Conservation (phyloP, 2,113 vertebrate genomes). For the Astatotilapia flaviijosephi region DNA sequence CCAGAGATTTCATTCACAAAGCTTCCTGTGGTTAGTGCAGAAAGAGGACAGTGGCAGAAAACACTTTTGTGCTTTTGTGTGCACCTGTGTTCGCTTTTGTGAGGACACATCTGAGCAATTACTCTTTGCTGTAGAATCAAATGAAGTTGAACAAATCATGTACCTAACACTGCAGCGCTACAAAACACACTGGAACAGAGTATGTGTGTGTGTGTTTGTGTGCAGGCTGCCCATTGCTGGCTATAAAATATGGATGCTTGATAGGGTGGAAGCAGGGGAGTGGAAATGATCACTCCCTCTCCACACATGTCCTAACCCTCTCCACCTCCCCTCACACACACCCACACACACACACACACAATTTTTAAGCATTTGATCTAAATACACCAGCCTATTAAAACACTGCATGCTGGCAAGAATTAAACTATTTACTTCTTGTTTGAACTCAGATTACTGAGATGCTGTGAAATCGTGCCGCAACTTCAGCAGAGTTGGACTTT, state of each 20-base stretch:
- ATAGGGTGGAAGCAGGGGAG: constrained; percentile 32
- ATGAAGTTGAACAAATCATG: constrained; percentile 10
- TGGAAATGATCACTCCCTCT: constrained; percentile 34
- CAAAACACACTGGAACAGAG: neutral
- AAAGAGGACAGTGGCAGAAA: neutral
- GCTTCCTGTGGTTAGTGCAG: neutral
- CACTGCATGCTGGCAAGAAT: neutral
- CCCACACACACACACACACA: neutral
- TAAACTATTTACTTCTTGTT: neutral
- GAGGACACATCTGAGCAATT: constrained; percentile 14
- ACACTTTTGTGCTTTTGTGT: neutral
- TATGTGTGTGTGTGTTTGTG: neutral
- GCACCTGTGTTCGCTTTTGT: neutral
- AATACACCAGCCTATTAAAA: neutral
- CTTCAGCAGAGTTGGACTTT: neutral
- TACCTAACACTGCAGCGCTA: neutral
- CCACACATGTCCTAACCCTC: neutral
- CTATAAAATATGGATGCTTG: constrained; percentile 55
- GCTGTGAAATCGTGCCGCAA: neutral
- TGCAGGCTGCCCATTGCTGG: neutral
- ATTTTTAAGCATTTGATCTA: neutral
- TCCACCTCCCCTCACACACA: neutral
- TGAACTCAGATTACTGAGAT: neutral
- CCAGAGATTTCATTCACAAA: neutral
- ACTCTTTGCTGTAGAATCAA: constrained; percentile 15